Percentiles rank a stretch among this genome's conserved stretches.
These are phyloP conservation scores for Xestobium rufovillosum DNA, from an alignment of 2,888 invertebrate species.

Conservation along the genomic window DNA sequence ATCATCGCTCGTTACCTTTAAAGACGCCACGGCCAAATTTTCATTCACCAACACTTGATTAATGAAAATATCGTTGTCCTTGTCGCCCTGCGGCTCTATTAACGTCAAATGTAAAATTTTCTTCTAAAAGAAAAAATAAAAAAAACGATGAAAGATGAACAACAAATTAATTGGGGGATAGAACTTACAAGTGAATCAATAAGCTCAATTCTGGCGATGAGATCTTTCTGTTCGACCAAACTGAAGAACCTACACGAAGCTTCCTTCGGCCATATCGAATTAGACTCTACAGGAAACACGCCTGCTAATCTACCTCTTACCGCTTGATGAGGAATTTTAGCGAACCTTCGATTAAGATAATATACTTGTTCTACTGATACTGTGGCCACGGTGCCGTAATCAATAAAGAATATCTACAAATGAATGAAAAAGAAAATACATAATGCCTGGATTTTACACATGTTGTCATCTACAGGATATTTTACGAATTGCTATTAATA, in stretches of 20 bases:
- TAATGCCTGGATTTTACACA: too few relatives aligned
- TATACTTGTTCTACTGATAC: slow-evolving; percentile 34
- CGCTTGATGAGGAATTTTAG: slow-evolving; percentile 46
- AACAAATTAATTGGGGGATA: too few relatives aligned
- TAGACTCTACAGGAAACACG: slow-evolving; percentile 41
- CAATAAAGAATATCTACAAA: slow-evolving; percentile 49
- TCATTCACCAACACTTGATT: neutral
- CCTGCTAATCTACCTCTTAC: slow-evolving; percentile 46
- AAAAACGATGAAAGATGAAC: neutral
- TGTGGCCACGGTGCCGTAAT: slow-evolving; percentile 50
- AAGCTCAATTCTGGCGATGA: slow-evolving; percentile 40
- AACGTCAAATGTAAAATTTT: neutral
- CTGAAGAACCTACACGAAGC: slow-evolving; percentile 41
- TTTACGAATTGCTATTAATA: too few relatives aligned
- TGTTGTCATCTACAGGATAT: too few relatives aligned
- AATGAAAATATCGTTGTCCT: neutral
- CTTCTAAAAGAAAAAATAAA: neutral
- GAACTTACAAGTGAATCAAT: slow-evolving; percentile 30
- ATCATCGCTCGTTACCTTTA: too few relatives aligned
- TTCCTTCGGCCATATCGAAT: slow-evolving; percentile 45
- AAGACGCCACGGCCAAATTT: neutral
- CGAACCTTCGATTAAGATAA: slow-evolving; percentile 42
- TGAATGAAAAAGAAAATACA: slow-evolving; percentile 5
- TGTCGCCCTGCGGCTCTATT: slow-evolving; percentile 1
- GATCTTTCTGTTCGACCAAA: slow-evolving; percentile 36